Base-by-base conservation (phyloP, 2,888 invertebrate species). In the Idaea aversata region DNA sequence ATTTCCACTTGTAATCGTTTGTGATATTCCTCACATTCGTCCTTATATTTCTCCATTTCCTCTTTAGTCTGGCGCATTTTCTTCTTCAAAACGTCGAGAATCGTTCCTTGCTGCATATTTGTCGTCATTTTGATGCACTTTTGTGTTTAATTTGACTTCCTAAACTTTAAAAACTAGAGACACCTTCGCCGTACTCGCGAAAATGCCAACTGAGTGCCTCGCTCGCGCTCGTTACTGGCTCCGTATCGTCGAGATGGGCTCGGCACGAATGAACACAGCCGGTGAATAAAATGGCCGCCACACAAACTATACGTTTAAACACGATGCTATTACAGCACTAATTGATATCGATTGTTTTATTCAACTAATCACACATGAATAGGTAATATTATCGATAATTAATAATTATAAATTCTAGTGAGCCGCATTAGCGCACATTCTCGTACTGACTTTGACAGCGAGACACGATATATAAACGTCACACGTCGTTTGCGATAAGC, bases 61-160 rank as follows among this genome's bases (percentile, higher is more conserved):
- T 99, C 98, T 94, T 99, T 98, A 83, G 99, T 98, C 93, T 98
- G 98, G 81, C 98, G 96, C 99, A 99, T 99, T 96, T 99, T 99
- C 95, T 99, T 98, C 95, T 99, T 99, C 86, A 99, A 95, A 86
- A 98, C 98, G 94, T 99, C 98, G 91, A 99, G 94, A 82, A 99
- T 96, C 85, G 97, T 97, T 88, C 98, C 98, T 94, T 98, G 98
- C 91, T 96, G 96, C 94, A 97, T 96, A 93, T 96, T 97, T 89
- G 97, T 95, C 94, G 97, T 96, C 97, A 97, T 97, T 94, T 94
- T 91, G 81, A 87, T 85, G 81, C 88, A 91, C 90, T 91, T 90
- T 86, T 88, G 68, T 87, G 82, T 85, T 83, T 84, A 80, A 84
- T 83, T 82, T 72, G 80, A 84, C 78, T 79, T 81, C 82, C 81